Evolutionary conservation across 2,888 invertebrate species (phyloP).

Genomic region (Dexiosoma caninum): DNA sequence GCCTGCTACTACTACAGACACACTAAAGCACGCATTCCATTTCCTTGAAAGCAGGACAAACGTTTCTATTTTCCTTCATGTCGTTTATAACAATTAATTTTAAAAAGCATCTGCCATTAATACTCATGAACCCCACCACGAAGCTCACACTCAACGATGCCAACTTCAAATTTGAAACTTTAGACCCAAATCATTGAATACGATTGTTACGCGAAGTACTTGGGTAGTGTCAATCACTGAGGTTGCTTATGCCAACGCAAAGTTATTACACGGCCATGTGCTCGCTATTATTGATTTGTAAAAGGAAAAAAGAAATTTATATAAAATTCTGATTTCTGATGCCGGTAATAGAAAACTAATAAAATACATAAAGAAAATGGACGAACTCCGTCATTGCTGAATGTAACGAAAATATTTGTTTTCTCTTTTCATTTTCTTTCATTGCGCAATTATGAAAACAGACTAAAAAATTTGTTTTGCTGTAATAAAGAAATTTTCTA

Average conservation of each 20-base stretch:
- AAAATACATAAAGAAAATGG: constrained; percentile 13
- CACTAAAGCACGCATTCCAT: no score
- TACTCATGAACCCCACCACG: no score
- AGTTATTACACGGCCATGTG: not conserved
- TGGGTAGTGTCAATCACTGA: no score
- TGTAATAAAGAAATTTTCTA: constrained; percentile 6
- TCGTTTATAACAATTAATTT: no score
- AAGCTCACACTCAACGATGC: no score
- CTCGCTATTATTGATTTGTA: not conserved
- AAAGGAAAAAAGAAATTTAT: not conserved
- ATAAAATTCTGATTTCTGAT: constrained; percentile 22
- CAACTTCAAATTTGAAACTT: no score
- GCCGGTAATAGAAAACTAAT: constrained; percentile 26
- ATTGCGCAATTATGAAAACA: constrained; percentile 8
- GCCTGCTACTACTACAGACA: no score
- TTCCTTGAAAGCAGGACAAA: no score
- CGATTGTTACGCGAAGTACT: no score
- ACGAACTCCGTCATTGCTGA: not conserved
- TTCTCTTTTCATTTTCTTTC: not conserved
- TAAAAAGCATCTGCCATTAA: no score
- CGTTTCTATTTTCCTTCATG: no score
- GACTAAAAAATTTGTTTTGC: constrained; percentile 9
- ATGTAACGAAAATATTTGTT: constrained; percentile 17
- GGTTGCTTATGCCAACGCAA: not conserved
- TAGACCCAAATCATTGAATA: no score